Evolutionary conservation across 2,113 vertebrate genomes (phyloP).

Genomic region (Geothlypis trichas): DNA sequence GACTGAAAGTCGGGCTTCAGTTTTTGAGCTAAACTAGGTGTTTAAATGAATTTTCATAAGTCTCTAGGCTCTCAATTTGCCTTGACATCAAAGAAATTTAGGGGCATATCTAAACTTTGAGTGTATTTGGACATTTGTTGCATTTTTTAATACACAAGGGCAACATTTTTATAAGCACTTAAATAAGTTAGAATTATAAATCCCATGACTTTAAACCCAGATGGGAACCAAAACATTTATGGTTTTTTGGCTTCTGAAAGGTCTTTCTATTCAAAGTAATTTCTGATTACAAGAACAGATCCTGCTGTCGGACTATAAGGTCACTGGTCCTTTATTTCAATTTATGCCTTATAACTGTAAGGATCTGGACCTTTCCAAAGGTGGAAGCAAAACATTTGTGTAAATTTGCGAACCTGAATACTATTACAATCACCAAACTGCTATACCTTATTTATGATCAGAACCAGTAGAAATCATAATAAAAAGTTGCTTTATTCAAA

Average conservation of each 20-base stretch:
- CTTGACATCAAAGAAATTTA: neutral
- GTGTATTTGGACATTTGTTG: neutral
- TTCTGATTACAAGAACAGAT: conserved; percentile 22
- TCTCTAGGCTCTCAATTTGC: neutral
- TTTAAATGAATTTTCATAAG: neutral
- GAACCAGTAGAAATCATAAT: neutral
- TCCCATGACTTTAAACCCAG: neutral
- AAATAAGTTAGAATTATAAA: neutral
- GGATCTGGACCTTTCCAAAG: neutral
- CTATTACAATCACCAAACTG: neutral
- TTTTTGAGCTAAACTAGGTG: neutral
- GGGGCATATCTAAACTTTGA: neutral
- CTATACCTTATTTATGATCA: neutral
- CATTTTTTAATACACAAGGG: neutral
- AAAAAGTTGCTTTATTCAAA: neutral
- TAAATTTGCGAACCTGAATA: neutral
- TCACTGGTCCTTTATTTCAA: neutral
- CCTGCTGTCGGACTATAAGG: neutral
- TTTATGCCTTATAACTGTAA: neutral
- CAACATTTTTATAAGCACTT: neutral
- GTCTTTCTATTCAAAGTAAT: neutral
- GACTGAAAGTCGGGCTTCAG: neutral
- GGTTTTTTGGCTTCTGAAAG: neutral
- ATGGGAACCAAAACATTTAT: neutral
- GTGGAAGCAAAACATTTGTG: neutral